Evolutionary conservation across 2,113 vertebrate species (phyloP).

Genomic region (Isichthys henryi): DNA sequence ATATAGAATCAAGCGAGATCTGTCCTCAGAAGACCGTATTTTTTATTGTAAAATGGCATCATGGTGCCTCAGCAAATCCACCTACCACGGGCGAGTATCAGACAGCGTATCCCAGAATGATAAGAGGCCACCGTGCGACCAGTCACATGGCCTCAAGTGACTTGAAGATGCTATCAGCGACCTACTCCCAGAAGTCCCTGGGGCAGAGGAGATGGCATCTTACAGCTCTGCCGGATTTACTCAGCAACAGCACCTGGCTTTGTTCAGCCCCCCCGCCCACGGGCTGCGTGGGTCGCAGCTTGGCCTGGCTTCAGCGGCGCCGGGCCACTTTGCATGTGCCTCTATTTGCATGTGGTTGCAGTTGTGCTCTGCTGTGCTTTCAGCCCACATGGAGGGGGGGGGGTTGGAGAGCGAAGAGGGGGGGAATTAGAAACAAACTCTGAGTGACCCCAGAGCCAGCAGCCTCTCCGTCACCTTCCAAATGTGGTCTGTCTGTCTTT

Average conservation of each 20-base stretch:
- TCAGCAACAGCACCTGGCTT: constrained; percentile 10
- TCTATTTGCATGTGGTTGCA: neutral
- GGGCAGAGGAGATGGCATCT: neutral
- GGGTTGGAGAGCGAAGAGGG: neutral
- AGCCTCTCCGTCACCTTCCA: neutral
- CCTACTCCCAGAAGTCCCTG: neutral
- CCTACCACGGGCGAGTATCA: neutral
- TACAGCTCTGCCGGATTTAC: neutral
- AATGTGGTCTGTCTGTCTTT: neutral
- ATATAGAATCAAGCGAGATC: neutral
- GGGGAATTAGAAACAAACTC: neutral
- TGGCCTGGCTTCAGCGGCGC: neutral
- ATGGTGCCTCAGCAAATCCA: neutral
- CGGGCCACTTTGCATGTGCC: neutral
- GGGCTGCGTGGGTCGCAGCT: neutral
- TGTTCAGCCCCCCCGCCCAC: neutral
- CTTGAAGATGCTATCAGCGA: neutral
- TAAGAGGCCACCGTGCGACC: neutral
- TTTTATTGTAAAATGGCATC: neutral
- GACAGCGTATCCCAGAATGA: neutral
- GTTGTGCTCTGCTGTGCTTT: neutral
- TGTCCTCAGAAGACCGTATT: neutral
- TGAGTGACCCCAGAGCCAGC: neutral
- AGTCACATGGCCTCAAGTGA: neutral
- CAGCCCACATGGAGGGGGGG: neutral